Evolutionary conservation across 2,113 vertebrate genomes (phyloP).

Genomic region (Brienomyrus brachyistius): DNA sequence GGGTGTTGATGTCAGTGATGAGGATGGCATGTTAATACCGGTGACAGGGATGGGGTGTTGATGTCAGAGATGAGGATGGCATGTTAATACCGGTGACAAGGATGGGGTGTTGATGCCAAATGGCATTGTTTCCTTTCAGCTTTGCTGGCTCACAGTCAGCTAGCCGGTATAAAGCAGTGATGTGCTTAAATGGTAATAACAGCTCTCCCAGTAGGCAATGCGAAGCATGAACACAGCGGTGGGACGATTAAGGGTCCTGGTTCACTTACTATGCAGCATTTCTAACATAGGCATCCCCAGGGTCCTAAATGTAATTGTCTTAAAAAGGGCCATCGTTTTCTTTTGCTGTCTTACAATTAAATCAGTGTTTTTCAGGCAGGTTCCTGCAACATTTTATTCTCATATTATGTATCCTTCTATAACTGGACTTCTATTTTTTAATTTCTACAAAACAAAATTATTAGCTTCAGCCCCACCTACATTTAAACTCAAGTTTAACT

Average conservation of each 20-base stretch:
- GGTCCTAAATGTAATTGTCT: neutral
- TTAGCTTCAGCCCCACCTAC: neutral
- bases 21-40: too few relatives aligned
- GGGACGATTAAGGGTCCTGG: neutral
- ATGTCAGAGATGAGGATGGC: too few relatives aligned
- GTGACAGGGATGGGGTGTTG: too few relatives aligned
- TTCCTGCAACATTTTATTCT: neutral
- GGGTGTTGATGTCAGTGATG: too few relatives aligned
- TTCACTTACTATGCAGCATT: neutral
- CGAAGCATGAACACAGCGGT: neutral
- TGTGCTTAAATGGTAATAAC: neutral
- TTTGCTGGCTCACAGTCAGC: neutral
- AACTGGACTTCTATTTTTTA: neutral
- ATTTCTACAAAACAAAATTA: neutral
- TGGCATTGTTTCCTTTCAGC: neutral
- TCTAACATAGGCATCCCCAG: neutral
- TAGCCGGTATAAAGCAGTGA: neutral
- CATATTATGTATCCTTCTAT: neutral
- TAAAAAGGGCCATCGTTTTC: neutral
- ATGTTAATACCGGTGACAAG: neutral
- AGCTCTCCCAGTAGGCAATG: neutral
- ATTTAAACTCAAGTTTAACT: neutral
- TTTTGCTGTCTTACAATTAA: neutral
- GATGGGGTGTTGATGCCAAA: neutral
- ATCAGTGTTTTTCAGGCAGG: neutral